These are phyloP conservation scores for Oxyruncus cristatus DNA, from an alignment of 2,113 vertebrate genomes.

Conservation along the genomic window DNA sequence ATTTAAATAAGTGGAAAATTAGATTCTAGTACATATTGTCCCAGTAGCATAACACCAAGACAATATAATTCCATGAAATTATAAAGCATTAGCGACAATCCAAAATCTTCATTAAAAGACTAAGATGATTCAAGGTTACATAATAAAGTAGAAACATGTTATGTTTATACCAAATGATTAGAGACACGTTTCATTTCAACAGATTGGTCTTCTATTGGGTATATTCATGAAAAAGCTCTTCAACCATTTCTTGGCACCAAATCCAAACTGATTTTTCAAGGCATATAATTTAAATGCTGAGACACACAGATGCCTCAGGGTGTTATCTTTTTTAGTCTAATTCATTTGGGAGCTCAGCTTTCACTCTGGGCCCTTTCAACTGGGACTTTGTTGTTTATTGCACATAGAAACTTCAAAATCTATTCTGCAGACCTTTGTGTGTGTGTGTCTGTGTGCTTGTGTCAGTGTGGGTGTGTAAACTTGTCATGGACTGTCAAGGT, in stretches of 20 bases:
- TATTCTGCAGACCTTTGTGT: conserved; percentile 38
- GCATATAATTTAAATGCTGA: conserved; percentile 82
- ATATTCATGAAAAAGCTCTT: conserved; percentile 77
- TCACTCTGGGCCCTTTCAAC: conserved; percentile 77
- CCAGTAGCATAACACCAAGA: conserved; percentile 26
- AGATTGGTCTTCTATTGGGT: conserved; percentile 78
- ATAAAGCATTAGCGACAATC: conserved; percentile 60
- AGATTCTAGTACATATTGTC: background rate
- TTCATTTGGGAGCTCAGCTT: conserved; percentile 76
- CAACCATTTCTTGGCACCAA: conserved; percentile 76
- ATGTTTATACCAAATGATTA: conserved; percentile 79
- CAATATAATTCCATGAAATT: conserved; percentile 67
- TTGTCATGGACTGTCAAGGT: conserved; percentile 36
- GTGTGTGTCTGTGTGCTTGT: background rate
- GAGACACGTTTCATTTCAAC: conserved; percentile 81
- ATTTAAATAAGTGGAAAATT: conserved; percentile 55
- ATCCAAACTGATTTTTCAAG: conserved; percentile 81
- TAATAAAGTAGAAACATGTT: conserved; percentile 76
- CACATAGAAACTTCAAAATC: conserved; percentile 72
- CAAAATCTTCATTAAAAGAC: conserved; percentile 72
- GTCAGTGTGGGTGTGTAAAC: background rate
- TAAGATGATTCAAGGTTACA: conserved; percentile 77
- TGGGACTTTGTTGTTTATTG: conserved; percentile 76
- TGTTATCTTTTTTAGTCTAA: conserved; percentile 77
- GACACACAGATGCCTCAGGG: conserved; percentile 80